phyloP scores from a whole-genome alignment of 1,140 invertebrate genomes.

The Drosophila auraria region DNA sequence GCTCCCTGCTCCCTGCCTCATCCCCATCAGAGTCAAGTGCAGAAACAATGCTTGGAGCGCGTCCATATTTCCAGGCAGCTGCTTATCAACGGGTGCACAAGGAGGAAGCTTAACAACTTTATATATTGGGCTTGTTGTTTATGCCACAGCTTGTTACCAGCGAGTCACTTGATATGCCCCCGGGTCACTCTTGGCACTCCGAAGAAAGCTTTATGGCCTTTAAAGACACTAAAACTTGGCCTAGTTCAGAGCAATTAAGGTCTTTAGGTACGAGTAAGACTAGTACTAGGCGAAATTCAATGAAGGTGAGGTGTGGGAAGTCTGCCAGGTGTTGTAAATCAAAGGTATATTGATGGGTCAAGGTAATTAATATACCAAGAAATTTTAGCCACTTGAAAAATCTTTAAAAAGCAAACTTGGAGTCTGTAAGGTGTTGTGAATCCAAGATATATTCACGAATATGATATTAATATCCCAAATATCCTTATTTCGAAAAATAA shows the following conservation, averaged over 20 bases:
- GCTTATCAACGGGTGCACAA: constrained; percentile 37
- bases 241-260: constrained; percentile 10
- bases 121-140: constrained; percentile 43
- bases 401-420: no score
- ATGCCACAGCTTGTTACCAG: constrained; percentile 33
- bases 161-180: constrained; percentile 18
- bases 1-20: not conserved
- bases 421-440: no score
- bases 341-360: no score
- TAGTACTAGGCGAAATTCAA: no score
- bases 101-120: constrained; percentile 28
- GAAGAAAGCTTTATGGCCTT: constrained; percentile 6
- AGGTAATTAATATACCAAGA: no score
- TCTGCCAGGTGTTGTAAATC: no score
- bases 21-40: constrained; percentile 41
- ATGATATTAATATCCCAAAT: no score
- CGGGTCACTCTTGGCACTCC: constrained; percentile 27
- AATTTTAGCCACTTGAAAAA: no score
- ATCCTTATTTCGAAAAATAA: no score
- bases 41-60: constrained; percentile 21
- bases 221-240: constrained; percentile 3
- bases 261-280: no score
- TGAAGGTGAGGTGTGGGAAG: not conserved
- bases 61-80: constrained; percentile 20
- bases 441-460: no score